Evolutionary conservation across 1,140 invertebrate species (phyloP), one percentile per base, ranked within the genome.

Genomic region (Procambarus clarkii): DNA sequence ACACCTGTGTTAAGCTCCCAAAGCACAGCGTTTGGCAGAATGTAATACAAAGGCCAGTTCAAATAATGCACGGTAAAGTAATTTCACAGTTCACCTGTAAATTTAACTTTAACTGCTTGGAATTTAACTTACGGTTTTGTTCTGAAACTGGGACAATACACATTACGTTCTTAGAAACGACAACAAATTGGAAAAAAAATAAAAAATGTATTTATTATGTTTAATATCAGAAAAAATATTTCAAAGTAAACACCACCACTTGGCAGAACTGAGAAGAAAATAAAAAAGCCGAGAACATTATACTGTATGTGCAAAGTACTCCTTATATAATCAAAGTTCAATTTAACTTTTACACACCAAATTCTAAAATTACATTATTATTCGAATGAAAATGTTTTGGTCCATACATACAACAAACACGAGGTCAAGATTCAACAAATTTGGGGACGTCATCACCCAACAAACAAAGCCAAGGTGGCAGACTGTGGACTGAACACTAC

Each of bases 21-120:
- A 34, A 74, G 69, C 69, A 74, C 69, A 74, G 69, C n/a, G n/a
- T 74, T 74, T 74, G 24, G n/a, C 24, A 74, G 34, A 74, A 74
- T 4, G 3, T 71, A 74, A 21, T 18, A 69, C 13, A 69, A 69
- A 69, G 64, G 21, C 21, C 21, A 18, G 4, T 54, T 69, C 64
- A 54, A 69, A 69, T 34, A 34, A 69, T 74, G 69, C 69, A 64
- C 18, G n/a, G 8, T 74, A 74, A 4, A 74, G 34, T 18, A 74
- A 74, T 74, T 74, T 74, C 5, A 74, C 34, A 11, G 34, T 74
- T 74, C 24, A 74, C 24, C 24, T 74, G 21, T 74, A 34, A 34
- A 74, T 24, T 34, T 34, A 34, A 34, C 34, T 34, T 0, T 34
- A 34, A n/a, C 69, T 74, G 69, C 69, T 21, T 74, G 8, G 0